Base-by-base conservation (phyloP, 2,888 invertebrate genomes). In the Clitarchus hookeri region DNA sequence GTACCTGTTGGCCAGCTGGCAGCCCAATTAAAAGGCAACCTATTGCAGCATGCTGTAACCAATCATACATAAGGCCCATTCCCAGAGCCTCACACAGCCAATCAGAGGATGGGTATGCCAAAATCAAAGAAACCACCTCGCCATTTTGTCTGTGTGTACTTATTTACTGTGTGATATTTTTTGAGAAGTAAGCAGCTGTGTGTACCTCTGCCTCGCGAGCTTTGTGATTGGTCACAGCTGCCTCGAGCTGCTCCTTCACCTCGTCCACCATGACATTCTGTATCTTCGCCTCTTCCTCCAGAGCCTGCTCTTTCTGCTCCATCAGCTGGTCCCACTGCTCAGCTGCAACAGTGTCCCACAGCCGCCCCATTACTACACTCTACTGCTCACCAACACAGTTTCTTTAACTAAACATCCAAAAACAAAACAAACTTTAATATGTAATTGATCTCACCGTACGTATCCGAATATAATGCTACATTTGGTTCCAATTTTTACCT, bases 201-300 rank as follows among this genome's bases (percentile, higher is more conserved):
- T 16, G 53, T 44, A 86, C 86, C 85, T 86, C 86, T 77, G 27
- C 78, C 53, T 86, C 86, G n/a, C 77, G 65, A 23, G 54, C 12
- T 13, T 26, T 83, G 54, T 84, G 79, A n/a, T 48, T 83, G 53
- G 86, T 88, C 78, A 65, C 77, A 25, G 82, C 88, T 91, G 91
- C 89, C 91, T 91, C 27, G 90, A 92, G 91, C 88, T 93, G 92
- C 85, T 92, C 92, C 89, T 92, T 92, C 82, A 92, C 88, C 53
- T 91, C 91, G 88, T 92, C 91, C 87, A 92, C 91, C 90, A 92
- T 92, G 0, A 93, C 92, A 16, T 93, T 91, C 89, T 94, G 95
- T 89, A 94, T 94, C 85, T 93, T 91, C 91, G 94, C 94, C 91
- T 94, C 93, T 83, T 93, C 91, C 86, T 93, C 91, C 19, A 95